These are phyloP conservation scores for Pongo abelii DNA, from an alignment of 2,113 vertebrate species.

Conservation along the genomic window DNA sequence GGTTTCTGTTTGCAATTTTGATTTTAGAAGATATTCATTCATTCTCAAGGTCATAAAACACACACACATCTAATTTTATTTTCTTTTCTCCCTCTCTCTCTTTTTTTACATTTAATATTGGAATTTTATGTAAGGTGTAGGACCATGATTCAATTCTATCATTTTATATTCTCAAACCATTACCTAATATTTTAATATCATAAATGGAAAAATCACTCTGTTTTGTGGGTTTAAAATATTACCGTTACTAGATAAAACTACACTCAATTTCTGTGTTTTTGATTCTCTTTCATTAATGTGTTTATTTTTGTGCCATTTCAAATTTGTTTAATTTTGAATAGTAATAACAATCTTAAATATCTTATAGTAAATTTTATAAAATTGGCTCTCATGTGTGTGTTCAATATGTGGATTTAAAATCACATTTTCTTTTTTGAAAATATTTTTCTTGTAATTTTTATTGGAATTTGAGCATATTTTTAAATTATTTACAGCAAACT, in stretches of 20 bases:
- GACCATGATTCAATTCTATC: not conserved
- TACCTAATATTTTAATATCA: not conserved
- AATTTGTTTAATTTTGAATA: not conserved
- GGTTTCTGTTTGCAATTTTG: not conserved
- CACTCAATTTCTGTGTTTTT: not conserved
- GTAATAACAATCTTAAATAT: not conserved
- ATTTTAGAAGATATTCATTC: not conserved
- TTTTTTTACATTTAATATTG: not conserved
- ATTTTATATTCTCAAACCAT: not conserved
- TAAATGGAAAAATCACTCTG: not conserved
- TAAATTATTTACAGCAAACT: too few species aligned
- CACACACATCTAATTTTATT: not conserved
- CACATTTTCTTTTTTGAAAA: not conserved
- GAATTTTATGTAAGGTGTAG: not conserved
- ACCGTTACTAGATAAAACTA: not conserved
- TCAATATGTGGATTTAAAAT: not conserved
- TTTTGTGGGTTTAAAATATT: not conserved
- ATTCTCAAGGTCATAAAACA: not conserved
- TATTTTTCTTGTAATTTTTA: too few species aligned
- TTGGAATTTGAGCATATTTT: too few species aligned
- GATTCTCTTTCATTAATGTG: not conserved
- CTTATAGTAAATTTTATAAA: not conserved
- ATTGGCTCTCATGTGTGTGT: not conserved
- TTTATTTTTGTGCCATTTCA: not conserved
- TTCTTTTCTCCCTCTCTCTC: not conserved